Conservation (phyloP, 1,140 invertebrate genomes). For the Oncopeltus fasciatus region DNA sequence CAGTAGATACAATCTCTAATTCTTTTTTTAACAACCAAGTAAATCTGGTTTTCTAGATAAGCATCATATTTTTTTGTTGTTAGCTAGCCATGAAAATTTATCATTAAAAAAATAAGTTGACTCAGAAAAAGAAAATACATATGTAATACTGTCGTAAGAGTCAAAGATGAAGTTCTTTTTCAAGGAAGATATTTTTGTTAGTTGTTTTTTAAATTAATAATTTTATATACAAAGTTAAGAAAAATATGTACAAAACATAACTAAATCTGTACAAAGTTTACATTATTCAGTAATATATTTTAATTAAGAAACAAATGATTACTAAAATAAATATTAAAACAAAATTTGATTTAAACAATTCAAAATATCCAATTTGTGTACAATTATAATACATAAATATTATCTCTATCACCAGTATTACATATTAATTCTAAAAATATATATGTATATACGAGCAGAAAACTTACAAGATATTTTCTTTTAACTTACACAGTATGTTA, state of each 20-base stretch:
- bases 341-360: constrained; percentile 5
- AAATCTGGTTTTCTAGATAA: background rate
- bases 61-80: too few relatives aligned
- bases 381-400: background rate
- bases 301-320: background rate
- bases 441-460: background rate
- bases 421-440: constrained; percentile 3
- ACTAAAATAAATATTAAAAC: constrained; percentile 8
- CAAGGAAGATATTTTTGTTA: background rate
- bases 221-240: background rate
- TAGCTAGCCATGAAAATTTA: too few relatives aligned
- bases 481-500: background rate
- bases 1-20: background rate
- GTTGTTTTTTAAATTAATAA: background rate
- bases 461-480: background rate
- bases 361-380: background rate
- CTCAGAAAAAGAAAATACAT: too few relatives aligned
- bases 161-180: background rate
- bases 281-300: background rate
- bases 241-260: background rate
- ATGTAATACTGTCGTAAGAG: background rate
- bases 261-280: constrained; percentile 1
- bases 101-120: too few relatives aligned
- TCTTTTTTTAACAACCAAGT: constrained; percentile 1
- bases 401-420: background rate